Evolutionary conservation across 2,113 vertebrate species (phyloP).

Genomic region (Scomber colias): DNA sequence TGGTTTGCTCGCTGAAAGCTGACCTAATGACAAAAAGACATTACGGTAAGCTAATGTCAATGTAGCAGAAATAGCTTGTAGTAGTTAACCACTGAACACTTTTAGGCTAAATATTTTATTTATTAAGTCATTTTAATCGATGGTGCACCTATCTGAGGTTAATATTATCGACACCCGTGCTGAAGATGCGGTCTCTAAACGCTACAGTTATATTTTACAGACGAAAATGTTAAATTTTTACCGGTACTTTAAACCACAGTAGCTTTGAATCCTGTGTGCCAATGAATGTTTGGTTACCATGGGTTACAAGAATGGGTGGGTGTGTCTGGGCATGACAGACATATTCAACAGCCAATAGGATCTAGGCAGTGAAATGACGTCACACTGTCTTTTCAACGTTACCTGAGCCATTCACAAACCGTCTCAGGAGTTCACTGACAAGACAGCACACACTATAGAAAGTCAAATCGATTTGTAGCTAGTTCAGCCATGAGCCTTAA

Average conservation of each 20-base stretch:
- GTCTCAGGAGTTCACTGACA: background rate
- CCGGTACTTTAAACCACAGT: background rate
- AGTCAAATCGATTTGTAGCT: background rate
- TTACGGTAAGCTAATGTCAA: background rate
- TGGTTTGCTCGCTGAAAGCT: too few relatives aligned
- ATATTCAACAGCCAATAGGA: conserved; percentile 49
- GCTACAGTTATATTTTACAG: background rate
- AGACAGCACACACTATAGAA: background rate
- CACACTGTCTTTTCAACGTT: rapidly evolving
- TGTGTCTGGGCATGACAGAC: conserved; percentile 12
- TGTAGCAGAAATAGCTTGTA: background rate
- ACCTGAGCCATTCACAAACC: background rate
- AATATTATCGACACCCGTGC: too few relatives aligned
- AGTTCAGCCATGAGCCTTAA: background rate
- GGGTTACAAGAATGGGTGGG: conserved; percentile 55
- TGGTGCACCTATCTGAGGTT: background rate
- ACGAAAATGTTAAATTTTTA: conserved; percentile 24
- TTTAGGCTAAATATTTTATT: background rate
- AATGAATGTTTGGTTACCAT: conserved; percentile 67
- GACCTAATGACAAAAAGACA: background rate
- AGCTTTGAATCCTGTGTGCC: background rate
- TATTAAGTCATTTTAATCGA: background rate
- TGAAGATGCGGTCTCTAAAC: too few relatives aligned
- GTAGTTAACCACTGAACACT: background rate
- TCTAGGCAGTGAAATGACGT: conserved; percentile 1